Evolutionary conservation across 2,113 vertebrate species (phyloP), one percentile per base, ranked within the genome.

Genomic region (Scartelaos histophorus): DNA sequence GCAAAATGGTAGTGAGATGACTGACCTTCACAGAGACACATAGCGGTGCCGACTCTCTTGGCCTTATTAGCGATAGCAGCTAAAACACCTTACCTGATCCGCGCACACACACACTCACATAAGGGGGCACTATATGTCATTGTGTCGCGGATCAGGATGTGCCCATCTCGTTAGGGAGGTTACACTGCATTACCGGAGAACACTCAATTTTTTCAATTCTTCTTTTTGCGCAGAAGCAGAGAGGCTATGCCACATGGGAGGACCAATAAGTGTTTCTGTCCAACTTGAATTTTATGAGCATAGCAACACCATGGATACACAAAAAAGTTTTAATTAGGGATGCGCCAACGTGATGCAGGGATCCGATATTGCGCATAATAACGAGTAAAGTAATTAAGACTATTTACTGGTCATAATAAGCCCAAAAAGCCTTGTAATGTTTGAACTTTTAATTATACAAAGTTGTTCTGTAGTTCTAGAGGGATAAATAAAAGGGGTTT

Each of bases 11-110:
- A 51, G 15, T 51, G 3, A 16, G 6, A 51, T 51, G 3, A 51
- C 53, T 86, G 86, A 90, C 86, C 87, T 89, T 88, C 76, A 60
- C 67, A 29, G 70, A 85, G 82, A 89, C 82, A 84, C 81, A 81
- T 76, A 13, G 15, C 62, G 83, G 61, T 76, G 82, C 70, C 70
- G 69, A 13, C 80, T 77, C 71, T 45, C 24, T 69, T 71, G 76
- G 83, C 82, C 86, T 87, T 85, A 87, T 88, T 90, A 88, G 81
- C 86, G 82, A 73, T 57, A 43, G 68, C 70, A 82, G 81, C 66
- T 69, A 62, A 78, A 73, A 73, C 79, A 79, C 78, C 69, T 7
- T 7, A 17, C 57, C 60, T 47, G 43, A 71, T 3, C 17, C 45
- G 34, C 66, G 43, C 38, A 66, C 34, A 70, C 57, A 71, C 21